Evolutionary conservation across 2,797 vertebrate genomes (phyloP).

Genomic region (Fundulus diaphanus): DNA sequence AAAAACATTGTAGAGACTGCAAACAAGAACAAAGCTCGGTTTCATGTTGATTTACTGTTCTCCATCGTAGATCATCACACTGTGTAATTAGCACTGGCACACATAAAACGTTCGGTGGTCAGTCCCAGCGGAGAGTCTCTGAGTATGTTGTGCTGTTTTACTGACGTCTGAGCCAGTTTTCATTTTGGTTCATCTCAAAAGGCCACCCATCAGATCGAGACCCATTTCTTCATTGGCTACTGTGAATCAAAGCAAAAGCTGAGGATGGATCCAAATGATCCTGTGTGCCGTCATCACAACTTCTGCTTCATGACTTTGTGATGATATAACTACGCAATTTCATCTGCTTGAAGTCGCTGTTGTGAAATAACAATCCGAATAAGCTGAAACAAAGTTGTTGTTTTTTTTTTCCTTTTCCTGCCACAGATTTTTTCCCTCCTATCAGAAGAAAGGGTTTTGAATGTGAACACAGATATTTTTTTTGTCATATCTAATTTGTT

Average conservation of each 20-base stretch:
- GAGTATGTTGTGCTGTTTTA: slow-evolving; percentile 14
- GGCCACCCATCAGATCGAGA: slow-evolving; percentile 1
- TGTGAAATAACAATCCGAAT: slow-evolving; percentile 16
- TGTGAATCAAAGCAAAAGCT: slow-evolving; percentile 28
- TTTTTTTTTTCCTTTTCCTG: background rate
- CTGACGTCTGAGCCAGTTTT: slow-evolving; percentile 14
- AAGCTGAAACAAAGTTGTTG: background rate
- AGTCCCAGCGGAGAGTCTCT: slow-evolving; percentile 25
- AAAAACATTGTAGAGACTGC: slow-evolving; percentile 33
- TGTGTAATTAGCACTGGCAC: slow-evolving; percentile 58
- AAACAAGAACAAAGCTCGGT: slow-evolving; percentile 52
- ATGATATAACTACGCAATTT: slow-evolving; percentile 16
- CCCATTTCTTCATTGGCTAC: slow-evolving; percentile 8
- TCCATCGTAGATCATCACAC: slow-evolving; percentile 49
- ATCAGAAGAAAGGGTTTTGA: no score
- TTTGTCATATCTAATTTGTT: background rate
- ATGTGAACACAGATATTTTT: background rate
- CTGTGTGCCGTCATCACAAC: background rate
- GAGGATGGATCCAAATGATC: slow-evolving; percentile 3
- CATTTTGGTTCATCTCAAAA: slow-evolving; percentile 20
- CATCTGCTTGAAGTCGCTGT: slow-evolving; percentile 23
- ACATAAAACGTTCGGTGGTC: slow-evolving; percentile 27
- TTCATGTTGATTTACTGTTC: slow-evolving; percentile 66
- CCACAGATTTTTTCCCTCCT: background rate
- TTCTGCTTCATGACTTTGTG: slow-evolving; percentile 15